These are phyloP conservation scores for Tribolium madens DNA, from an alignment of 1,140 invertebrate species.

Conservation along the genomic window DNA sequence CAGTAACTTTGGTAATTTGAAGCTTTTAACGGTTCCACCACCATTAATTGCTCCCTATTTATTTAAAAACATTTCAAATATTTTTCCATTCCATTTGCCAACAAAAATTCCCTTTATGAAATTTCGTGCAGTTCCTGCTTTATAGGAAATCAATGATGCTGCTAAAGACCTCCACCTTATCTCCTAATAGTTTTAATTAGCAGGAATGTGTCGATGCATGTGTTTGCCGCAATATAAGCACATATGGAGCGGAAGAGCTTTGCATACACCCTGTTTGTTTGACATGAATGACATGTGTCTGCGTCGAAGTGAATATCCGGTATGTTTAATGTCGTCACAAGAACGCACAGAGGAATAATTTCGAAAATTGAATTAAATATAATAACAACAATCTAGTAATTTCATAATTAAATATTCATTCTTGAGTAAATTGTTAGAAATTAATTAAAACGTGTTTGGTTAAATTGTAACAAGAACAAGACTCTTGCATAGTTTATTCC, in stretches of 20 bases:
- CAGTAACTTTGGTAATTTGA: neutral
- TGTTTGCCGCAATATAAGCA: slow-evolving; percentile 39
- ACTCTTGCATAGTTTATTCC: too few species aligned
- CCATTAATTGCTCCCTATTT: neutral
- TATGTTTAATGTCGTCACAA: slow-evolving; percentile 44
- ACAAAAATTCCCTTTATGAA: neutral
- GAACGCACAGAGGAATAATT: slow-evolving; percentile 24
- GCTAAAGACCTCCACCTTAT: slow-evolving; percentile 5
- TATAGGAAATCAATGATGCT: neutral
- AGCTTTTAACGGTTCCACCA: neutral
- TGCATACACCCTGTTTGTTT: slow-evolving; percentile 45
- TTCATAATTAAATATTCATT: slow-evolving; percentile 7
- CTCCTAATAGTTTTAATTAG: slow-evolving; percentile 40
- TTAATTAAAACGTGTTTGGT: slow-evolving; percentile 7
- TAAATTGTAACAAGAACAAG: too few species aligned
- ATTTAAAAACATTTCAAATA: neutral
- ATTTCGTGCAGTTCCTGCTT: neutral
- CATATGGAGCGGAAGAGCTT: slow-evolving; percentile 46
- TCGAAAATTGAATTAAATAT: slow-evolving; percentile 11
- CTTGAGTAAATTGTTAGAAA: slow-evolving; percentile 13
- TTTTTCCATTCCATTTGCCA: too few species aligned
- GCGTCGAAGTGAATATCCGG: slow-evolving; percentile 44
- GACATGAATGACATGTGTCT: slow-evolving; percentile 49
- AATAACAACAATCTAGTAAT: neutral
- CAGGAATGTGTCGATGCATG: slow-evolving; percentile 40